Conservation (phyloP, 1,140 invertebrate species). For the Drosophila nasuta region DNA sequence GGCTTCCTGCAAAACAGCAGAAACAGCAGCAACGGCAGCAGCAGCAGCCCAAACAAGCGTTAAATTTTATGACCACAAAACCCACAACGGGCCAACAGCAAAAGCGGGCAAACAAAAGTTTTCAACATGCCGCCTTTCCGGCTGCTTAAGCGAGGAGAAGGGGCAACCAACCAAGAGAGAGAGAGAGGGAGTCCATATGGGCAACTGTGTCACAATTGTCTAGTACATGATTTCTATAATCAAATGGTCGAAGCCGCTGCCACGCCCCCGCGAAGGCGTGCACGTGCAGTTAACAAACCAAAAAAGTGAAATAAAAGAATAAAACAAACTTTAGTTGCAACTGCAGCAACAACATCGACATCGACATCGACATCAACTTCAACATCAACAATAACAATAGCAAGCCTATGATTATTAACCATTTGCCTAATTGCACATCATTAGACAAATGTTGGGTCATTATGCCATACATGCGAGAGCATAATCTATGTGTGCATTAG, state of each 20-base stretch:
- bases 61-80: slow-evolving; percentile 72
- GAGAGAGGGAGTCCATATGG: slow-evolving; percentile 38
- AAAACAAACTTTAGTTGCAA: slow-evolving; percentile 21
- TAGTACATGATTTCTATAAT: slow-evolving; percentile 62
- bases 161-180: background rate
- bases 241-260: slow-evolving; percentile 39
- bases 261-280: slow-evolving; percentile 13
- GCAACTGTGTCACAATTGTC: slow-evolving; percentile 73
- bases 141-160: background rate
- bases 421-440: slow-evolving; percentile 59
- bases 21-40: slow-evolving; percentile 14
- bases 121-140: slow-evolving; percentile 72
- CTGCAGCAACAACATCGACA: background rate
- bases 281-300: slow-evolving; percentile 49
- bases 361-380: too few species aligned
- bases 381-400: slow-evolving; percentile 13
- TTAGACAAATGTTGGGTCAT: slow-evolving; percentile 43
- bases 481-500: background rate
- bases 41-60: slow-evolving; percentile 60
- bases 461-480: slow-evolving; percentile 1
- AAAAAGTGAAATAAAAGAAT: slow-evolving; percentile 3
- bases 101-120: slow-evolving; percentile 42
- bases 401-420: slow-evolving; percentile 50
- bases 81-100: slow-evolving; percentile 47
- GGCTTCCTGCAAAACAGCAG: slow-evolving; percentile 55